Percentiles rank a stretch among this genome's conserved stretches.
These are phyloP conservation scores for Leptopilina syphax DNA, from an alignment of 2,888 invertebrate species.

Conservation along the genomic window DNA sequence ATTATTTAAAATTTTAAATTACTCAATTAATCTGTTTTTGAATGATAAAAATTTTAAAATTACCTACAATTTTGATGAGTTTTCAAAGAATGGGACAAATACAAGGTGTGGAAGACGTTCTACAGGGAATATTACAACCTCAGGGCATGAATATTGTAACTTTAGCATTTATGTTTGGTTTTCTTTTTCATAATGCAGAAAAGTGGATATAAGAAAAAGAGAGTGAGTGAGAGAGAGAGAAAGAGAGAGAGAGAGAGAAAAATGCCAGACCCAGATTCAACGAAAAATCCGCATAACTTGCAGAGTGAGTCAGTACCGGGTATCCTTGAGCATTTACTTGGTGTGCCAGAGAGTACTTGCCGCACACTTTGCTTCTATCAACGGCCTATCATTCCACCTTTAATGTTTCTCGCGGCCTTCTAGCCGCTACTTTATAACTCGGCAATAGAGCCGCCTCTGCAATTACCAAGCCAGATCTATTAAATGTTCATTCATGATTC, in stretches of 20 bases:
- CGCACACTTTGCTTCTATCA: slow-evolving; percentile 45
- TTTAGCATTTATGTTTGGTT: slow-evolving; percentile 28
- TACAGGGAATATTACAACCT: no score
- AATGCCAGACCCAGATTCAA: slow-evolving; percentile 64
- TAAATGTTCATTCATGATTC: slow-evolving; percentile 65
- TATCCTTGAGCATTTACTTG: slow-evolving; percentile 70
- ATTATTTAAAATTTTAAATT: no score
- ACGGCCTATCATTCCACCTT: slow-evolving; percentile 48
- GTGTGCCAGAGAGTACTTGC: slow-evolving; percentile 11
- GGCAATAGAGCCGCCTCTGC: slow-evolving; percentile 51
- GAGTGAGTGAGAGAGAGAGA: slow-evolving; percentile 43
- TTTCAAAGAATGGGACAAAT: no score
- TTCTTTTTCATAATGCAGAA: slow-evolving; percentile 41
- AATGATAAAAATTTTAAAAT: no score
- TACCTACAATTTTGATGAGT: no score
- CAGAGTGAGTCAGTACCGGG: slow-evolving; percentile 70
- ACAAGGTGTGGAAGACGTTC: no score
- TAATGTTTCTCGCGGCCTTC: slow-evolving; percentile 28
- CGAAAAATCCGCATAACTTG: slow-evolving; percentile 68
- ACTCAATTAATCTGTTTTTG: no score
- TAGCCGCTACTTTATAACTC: slow-evolving; percentile 33
- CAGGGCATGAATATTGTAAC: not conserved
- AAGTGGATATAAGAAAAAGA: slow-evolving; percentile 32
- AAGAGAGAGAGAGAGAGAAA: slow-evolving; percentile 43
- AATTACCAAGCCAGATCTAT: slow-evolving; percentile 53